phyloP scores from a whole-genome alignment of 2,113 vertebrate genomes.

The Brevimyrus niger region DNA sequence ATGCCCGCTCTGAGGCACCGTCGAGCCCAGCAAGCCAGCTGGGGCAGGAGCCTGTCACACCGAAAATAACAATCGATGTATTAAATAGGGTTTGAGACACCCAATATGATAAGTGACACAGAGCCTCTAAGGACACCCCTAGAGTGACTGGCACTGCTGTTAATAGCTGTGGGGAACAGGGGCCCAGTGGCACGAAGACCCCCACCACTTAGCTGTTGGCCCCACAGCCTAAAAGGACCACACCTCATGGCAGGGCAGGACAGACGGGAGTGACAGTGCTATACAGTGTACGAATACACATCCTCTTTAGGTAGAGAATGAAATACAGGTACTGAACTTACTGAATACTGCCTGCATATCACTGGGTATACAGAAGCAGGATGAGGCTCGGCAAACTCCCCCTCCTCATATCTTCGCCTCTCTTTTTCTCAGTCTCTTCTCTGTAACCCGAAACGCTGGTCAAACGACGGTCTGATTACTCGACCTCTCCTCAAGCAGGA shows the following conservation, averaged over 20 bases:
- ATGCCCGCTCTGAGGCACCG: background rate
- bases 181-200: background rate
- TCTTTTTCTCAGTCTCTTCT: conserved; percentile 32
- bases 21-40: background rate
- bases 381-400: conserved; percentile 39
- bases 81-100: background rate
- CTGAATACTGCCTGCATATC: background rate
- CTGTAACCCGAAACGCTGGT: conserved; percentile 21
- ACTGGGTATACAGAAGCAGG: background rate
- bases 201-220: background rate
- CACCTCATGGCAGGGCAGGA: background rate
- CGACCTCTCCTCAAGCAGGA: conserved; percentile 45
- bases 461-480: conserved; percentile 56
- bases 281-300: background rate
- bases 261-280: background rate
- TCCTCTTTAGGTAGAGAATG: background rate
- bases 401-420: conserved; percentile 32
- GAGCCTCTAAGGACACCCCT: background rate
- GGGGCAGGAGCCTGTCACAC: background rate
- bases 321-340: background rate
- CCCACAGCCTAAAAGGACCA: background rate
- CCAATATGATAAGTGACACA: background rate
- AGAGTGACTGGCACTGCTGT: background rate
- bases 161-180: background rate
- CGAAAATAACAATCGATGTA: background rate